Base-by-base conservation (phyloP, 2,113 vertebrate species). In the Apeltes quadracus region DNA sequence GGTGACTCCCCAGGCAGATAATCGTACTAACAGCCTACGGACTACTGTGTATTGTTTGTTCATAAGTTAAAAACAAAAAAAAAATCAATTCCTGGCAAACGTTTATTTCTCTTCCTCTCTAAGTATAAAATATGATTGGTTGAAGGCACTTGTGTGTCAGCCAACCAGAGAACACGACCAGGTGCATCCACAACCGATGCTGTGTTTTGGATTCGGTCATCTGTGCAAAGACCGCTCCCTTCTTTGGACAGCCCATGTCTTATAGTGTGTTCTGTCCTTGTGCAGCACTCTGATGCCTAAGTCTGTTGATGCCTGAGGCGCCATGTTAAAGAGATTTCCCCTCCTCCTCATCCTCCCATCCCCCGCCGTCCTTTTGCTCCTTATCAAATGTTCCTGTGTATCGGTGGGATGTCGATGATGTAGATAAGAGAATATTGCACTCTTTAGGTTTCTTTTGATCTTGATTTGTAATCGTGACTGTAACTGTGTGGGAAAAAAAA, bases 21-120 rank as follows among this genome's bases (percentile, higher is more conserved):
- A 82, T 89, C 82, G 69, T 91, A 92, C 90, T 91, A 91, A 87
- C 92, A 94, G 90, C 89, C 91, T 93, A 95, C 86, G 91, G 90
- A 94, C 94, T 94, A 91, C 91, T 91, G 87, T 94, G 93, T 96
- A 95, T 95, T 94, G 94, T 97, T 96, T 96, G 93, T 96, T 87
- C 79, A 95, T 94, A 90, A 93, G 80, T 95, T 39, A 9, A 68
- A 72, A 81, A 72, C 67, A 67, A 63, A 48, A 72, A 69, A 63
- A 70, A 66, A 69, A 58, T 34, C 44, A 15, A 53, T 91, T 93
- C 86, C 84, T 84, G 81, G 68, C n/a, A 87, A 87, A 73, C 1
- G n/a, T 77, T 73, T 79, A 89, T 89, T 89, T 89, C 68, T 88
- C 63, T 79, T 86, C 70, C 74, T 73, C 76, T 87, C 56, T 87